Evolutionary conservation across 2,888 invertebrate genomes (phyloP).

Genomic region (Leptopilina syphax): DNA sequence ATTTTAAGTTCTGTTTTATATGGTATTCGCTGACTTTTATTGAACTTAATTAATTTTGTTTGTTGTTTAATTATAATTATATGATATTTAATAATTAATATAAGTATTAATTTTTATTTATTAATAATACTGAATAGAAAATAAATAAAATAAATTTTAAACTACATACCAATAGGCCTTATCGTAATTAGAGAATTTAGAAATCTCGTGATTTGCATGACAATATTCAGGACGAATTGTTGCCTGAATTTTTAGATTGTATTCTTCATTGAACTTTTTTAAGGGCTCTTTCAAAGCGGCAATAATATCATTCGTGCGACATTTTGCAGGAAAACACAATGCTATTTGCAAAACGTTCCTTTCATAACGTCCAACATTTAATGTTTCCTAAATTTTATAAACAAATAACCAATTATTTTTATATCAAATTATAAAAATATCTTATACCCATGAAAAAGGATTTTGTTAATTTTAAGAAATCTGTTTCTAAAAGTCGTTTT

Average conservation of each 20-base stretch:
- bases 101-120: no score
- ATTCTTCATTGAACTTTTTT: conserved; percentile 69
- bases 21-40: no score
- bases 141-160: no score
- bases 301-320: conserved; percentile 79
- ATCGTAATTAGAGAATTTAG: conserved; percentile 53
- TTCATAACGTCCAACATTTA: conserved; percentile 61
- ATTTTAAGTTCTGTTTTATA: no score
- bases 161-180: conserved; percentile 61
- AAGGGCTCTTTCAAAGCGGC: conserved; percentile 78
- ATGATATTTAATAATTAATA: no score
- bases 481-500: no score
- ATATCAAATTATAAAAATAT: no score
- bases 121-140: no score
- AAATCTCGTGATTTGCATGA: conserved; percentile 59
- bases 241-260: conserved; percentile 57
- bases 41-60: no score
- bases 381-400: conserved; percentile 60
- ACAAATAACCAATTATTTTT: not conserved
- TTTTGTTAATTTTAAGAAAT: no score
- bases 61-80: no score
- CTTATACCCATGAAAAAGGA: no score
- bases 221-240: conserved; percentile 59
- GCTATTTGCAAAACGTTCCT: conserved; percentile 75
- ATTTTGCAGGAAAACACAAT: conserved; percentile 82